These are phyloP conservation scores for Tetraneura akinire DNA, from an alignment of 1,140 invertebrate species.

Conservation along the genomic window DNA sequence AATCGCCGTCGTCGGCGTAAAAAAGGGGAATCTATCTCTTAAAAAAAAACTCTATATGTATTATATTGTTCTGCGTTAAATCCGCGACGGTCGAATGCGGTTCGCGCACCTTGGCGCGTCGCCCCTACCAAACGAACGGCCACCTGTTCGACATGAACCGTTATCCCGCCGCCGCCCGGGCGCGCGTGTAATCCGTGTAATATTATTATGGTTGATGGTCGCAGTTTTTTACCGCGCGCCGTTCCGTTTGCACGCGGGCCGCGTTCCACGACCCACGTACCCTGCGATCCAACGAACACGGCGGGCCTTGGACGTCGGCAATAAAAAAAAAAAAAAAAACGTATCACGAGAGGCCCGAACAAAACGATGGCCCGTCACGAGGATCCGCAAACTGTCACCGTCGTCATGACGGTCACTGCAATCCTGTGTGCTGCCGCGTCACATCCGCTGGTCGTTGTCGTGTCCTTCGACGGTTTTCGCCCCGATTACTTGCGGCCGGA, in stretches of 20 bases:
- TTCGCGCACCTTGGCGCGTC: too few species aligned
- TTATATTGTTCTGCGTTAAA: too few species aligned
- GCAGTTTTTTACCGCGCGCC: neutral
- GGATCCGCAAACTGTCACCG: neutral
- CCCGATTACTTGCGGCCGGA: constrained; percentile 69
- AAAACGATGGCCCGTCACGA: too few species aligned
- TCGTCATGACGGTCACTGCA: neutral
- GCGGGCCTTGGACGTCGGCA: too few species aligned
- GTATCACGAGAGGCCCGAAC: too few species aligned
- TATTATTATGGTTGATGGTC: too few species aligned
- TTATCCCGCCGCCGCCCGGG: neutral
- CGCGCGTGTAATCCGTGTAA: neutral
- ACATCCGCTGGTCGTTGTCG: constrained; percentile 61
- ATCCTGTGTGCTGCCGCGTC: neutral
- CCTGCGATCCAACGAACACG: neutral
- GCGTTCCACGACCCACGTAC: neutral
- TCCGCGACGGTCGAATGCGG: too few species aligned
- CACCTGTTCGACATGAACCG: neutral
- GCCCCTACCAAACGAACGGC: neutral
- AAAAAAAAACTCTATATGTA: too few species aligned
- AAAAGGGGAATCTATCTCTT: too few species aligned
- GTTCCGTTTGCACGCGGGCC: neutral
- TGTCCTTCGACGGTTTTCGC: constrained; percentile 74
- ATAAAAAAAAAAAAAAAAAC: too few species aligned
- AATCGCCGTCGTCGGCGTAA: too few species aligned